Evolutionary conservation across 2,797 vertebrate genomes (phyloP), one percentile per base, ranked within the genome.

Genomic region (Hoplostethus atlanticus): DNA sequence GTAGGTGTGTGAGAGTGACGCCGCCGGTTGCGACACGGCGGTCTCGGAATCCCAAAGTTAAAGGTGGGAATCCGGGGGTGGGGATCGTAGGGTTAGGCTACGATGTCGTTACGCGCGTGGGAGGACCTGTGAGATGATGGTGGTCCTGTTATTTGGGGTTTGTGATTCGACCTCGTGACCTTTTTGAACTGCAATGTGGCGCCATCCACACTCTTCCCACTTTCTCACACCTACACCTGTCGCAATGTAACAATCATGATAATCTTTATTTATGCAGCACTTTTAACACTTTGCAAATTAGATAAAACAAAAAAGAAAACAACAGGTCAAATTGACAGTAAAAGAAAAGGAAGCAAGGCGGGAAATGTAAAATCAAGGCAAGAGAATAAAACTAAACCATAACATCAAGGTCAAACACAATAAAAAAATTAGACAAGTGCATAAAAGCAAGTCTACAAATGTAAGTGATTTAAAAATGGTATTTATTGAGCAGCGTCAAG

Each of bases 131-230:
- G 38, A 57, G n/a, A n/a, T 75, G 70, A 74, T 50, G 73, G 62
- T 70, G 50, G 53, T 67, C 46, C 57, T 73, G 63, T 50, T 80
- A 77, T 78, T 83, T 80, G 51, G 31, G 70, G 56, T 70, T 76
- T 65, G 28, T n/a, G 57, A 30, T 13, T 2, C 52, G 21, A 34
- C 30, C 9, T 21, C 64, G 31, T 80, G 63, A 86, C 76, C 60
- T 85, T 87, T 46, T 78, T 25, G 38, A n/a, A 4, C 2, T 28
- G 31, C 57, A 47, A 66, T 55, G 1, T 36, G 7, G 3, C 38
- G 36, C 55, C 8, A 34, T 8, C 34, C 34, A 38, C 55, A 53
- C 17, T 25, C 9, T n/a, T 16, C 7, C n/a, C 31, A 16, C 25
- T 38, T 38, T 57, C 16, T 40, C n/a, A 17, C 15, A 16, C 55